These are phyloP conservation scores for Oikopleura dioica DNA, from an alignment of 23 tunicate species.

Conservation along the genomic window DNA sequence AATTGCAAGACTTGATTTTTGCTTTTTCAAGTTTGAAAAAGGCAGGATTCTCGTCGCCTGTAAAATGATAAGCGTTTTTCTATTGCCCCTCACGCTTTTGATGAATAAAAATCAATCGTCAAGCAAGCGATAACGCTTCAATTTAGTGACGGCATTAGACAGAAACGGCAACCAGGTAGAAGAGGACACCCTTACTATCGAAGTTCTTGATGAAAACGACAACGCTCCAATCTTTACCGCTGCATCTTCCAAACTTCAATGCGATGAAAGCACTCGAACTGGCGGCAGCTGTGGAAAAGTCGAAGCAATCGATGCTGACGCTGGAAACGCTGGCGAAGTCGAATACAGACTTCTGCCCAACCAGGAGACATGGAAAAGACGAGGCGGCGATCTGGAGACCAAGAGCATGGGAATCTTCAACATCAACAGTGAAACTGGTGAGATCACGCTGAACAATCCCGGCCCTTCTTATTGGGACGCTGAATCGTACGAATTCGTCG, in stretches of 20 bases:
- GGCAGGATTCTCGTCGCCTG: no score
- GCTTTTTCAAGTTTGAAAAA: no score
- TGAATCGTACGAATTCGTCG: not conserved
- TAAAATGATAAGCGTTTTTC: no score
- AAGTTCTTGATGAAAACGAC: not conserved
- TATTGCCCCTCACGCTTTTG: no score
- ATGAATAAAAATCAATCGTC: no score
- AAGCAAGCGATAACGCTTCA: no score
- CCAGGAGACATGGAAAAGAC: not conserved
- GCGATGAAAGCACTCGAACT: not conserved
- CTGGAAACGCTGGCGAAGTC: not conserved
- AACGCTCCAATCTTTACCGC: slow-evolving; percentile 2
- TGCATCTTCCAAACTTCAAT: not conserved
- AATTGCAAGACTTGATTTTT: no score
- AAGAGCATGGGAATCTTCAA: not conserved
- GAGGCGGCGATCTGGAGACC: not conserved
- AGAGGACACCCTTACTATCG: not conserved
- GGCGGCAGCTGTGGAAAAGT: not conserved
- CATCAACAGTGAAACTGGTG: not conserved
- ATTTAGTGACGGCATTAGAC: not conserved
- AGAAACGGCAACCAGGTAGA: not conserved
- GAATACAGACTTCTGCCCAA: not conserved
- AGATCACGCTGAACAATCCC: slow-evolving; percentile 1
- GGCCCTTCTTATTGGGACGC: not conserved
- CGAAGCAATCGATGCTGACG: not conserved